Percentiles rank a stretch among this genome's conserved stretches.
These are phyloP conservation scores for Hippopotamyrus pictus DNA, from an alignment of 2,797 vertebrate species.

Conservation along the genomic window DNA sequence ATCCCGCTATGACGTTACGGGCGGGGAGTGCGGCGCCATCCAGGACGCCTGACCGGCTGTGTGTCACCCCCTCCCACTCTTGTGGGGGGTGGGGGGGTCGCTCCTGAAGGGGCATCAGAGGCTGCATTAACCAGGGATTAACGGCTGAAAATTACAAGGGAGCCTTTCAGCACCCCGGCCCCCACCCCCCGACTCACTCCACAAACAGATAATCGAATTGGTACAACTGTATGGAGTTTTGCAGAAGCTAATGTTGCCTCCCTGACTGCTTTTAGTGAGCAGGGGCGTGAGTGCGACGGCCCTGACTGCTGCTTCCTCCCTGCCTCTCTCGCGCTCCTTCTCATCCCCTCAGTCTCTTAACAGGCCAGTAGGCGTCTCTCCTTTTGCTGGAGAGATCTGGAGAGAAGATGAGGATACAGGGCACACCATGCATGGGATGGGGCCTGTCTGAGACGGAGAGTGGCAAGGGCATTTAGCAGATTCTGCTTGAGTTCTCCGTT, in stretches of 20 bases:
- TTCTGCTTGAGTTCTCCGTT: neutral
- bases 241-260: slow-evolving; percentile 68
- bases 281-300: slow-evolving; percentile 43
- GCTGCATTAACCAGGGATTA: slow-evolving; percentile 80
- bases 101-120: slow-evolving; percentile 1
- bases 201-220: slow-evolving; percentile 79
- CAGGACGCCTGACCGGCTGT: neutral
- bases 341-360: neutral
- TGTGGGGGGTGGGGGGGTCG: neutral
- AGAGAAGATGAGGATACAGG: neutral
- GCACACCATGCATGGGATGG: neutral
- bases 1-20: neutral
- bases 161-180: slow-evolving; percentile 51
- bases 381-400: slow-evolving; percentile 7
- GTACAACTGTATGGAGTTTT: slow-evolving; percentile 70
- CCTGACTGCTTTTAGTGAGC: slow-evolving; percentile 66
- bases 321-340: slow-evolving; percentile 3
- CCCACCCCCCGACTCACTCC: slow-evolving; percentile 45
- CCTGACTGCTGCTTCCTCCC: slow-evolving; percentile 4
- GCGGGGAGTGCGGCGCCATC: neutral
- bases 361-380: slow-evolving; percentile 22
- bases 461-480: neutral
- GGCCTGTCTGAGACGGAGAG: neutral
- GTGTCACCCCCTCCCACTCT: neutral
- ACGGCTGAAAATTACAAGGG: slow-evolving; percentile 73